Base-by-base conservation (phyloP, 2,888 invertebrate species). In the Mamestra brassicae region DNA sequence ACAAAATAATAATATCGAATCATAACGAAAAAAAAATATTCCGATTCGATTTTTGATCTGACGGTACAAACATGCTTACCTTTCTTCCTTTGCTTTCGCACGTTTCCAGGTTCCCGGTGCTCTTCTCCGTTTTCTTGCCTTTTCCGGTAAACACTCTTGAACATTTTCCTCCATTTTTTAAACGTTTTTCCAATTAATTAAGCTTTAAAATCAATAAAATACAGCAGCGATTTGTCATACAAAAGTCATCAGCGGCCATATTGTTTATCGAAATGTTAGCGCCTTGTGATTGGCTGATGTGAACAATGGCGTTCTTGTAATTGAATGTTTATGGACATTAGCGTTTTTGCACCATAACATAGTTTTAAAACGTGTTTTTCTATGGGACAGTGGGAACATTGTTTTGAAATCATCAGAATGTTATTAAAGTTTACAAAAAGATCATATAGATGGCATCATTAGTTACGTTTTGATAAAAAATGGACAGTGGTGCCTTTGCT, bases 1-100 rank as follows among this genome's bases (percentile, higher is more conserved):
- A 65, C 54, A 65, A 54, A 65, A 54, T 64, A 65, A 65, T 65
- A 65, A 65, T 65, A 54, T 65, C 65, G 54, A 65, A 65, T 65
- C 54, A 54, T 65, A 54, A 64, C 64, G 36, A 64, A n/a, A 52
- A 65, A 65, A 26, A 65, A 65, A 54, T 65, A 65, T 54, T 54
- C 36, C 54, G n/a, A 68, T 58, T 4, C 45, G 47, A 45, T 58
- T 58, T 68, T 45, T 58, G 57, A 58, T 58, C 57, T 58, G 57
- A 58, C 45, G 26, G 57, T 58, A 65, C 65, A 65, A 65, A 65
- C 65, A 65, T 64, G 54, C 54, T 54, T 65, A 65, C 65, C 65
- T 65, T 65, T 65, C 52, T 50, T 50, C 64, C 64, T 65, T 65
- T 52, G 65, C 52, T 52, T 54, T 54, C 52, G 52, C 57, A 34